Evolutionary conservation across 2,888 invertebrate genomes (phyloP), one percentile per base, ranked within the genome.

Genomic region (Cetonia aurata): DNA sequence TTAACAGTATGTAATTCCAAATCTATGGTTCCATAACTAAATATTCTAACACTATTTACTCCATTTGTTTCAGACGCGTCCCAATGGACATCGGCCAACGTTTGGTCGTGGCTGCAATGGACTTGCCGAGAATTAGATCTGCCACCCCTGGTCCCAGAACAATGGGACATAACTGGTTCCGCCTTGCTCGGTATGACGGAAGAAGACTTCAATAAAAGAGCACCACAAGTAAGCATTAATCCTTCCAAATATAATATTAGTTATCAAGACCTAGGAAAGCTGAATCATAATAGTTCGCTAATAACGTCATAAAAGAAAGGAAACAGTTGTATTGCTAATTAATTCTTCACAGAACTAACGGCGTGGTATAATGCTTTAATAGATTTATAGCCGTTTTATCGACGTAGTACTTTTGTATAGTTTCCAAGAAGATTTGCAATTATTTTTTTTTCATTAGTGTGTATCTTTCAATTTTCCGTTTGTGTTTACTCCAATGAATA

Each of bases 21-120:
- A 3, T 44, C 10, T 44, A 10, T 44, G 13, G 12, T n/a, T 13
- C 3, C 6, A 44, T 1, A 3, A 6, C 53, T 13, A 53, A 4
- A 15, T 2, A 31, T 17, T 17, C 13, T 31, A 48, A 19, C 15
- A 10, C 44, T n/a, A 50, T 17, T 19, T 46, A 33, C 13, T 41
- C 73, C 68, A 74, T 72, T 76, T 59, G 71, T 86, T 86, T 6
- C 86, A 97, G 97, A 97, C 89, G 96, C 97, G 74, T 89, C 90
- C 81, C 90, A 91, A 79, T 98, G 97, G 97, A 93, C 91, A 77
- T 86, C 90, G 13, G 89, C 90, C 71, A 93, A 97, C 82, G 96
- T 96, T 57, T 92, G 93, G 75, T 90, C 94, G 19, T 98, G 97
- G 97, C 89, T 96, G 72, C 89, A 92, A 83, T 96, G 94, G 91